These are phyloP conservation scores for Microhierax caerulescens DNA, from an alignment of 2,797 vertebrate species.

Conservation along the genomic window DNA sequence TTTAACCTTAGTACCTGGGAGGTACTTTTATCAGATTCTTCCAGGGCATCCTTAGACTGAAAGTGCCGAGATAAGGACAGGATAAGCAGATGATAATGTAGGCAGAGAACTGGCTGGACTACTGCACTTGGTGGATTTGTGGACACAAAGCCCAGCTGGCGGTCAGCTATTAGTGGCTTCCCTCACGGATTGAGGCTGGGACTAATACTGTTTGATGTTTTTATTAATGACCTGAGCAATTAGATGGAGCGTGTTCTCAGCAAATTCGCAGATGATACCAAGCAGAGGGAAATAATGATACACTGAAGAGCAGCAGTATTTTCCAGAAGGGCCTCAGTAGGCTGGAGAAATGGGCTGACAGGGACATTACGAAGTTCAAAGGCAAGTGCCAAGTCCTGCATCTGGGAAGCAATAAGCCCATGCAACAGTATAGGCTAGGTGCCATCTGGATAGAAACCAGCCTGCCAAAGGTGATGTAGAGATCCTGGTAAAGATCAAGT, in stretches of 20 bases:
- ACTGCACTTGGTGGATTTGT: background rate
- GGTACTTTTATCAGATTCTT: background rate
- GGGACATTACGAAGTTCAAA: background rate
- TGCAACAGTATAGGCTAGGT: background rate
- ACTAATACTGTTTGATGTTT: background rate
- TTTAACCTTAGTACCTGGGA: background rate
- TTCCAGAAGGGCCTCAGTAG: background rate
- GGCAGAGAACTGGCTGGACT: rapidly evolving
- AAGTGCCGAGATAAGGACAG: background rate
- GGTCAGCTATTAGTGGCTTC: background rate
- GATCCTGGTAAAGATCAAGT: background rate
- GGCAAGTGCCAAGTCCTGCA: background rate
- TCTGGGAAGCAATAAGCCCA: background rate
- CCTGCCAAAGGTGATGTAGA: background rate
- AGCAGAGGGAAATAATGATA: background rate
- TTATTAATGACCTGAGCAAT: background rate
- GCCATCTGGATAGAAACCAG: background rate
- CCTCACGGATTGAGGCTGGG: background rate
- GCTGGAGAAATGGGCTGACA: too few relatives aligned
- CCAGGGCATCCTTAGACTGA: background rate
- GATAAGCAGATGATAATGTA: background rate
- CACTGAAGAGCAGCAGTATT: background rate
- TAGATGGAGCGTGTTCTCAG: background rate
- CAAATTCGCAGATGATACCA: background rate
- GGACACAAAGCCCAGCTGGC: background rate